phyloP scores from a whole-genome alignment of 2,888 invertebrate species.

The Dolomedes plantarius region DNA sequence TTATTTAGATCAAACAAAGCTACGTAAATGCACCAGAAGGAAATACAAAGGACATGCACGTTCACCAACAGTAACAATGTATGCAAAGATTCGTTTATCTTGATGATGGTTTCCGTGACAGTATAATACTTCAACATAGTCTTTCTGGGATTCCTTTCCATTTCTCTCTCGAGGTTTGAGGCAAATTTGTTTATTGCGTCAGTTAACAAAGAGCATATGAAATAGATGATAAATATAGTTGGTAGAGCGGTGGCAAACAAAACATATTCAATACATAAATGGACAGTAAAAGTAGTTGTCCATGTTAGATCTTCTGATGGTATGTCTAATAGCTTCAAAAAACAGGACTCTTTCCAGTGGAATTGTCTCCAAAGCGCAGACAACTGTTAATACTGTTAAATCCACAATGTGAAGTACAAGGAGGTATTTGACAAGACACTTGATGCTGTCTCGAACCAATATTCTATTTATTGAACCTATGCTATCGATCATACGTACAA shows the following conservation, averaged over 20 bases:
- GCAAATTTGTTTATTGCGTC: background rate
- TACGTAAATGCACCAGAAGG: background rate
- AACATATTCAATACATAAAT: background rate
- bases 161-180: background rate
- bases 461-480: no score
- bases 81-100: background rate
- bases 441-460: no score
- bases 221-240: background rate
- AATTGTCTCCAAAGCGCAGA: background rate
- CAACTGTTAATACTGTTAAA: background rate
- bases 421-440: no score
- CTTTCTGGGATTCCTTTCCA: background rate
- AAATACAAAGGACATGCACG: background rate
- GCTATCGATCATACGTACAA: no score
- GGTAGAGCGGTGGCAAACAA: background rate
- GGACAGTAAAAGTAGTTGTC: background rate
- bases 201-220: background rate
- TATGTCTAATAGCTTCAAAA: background rate
- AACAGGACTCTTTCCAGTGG: background rate
- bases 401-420: background rate
- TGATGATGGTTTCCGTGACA: background rate
- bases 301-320: background rate
- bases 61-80: background rate
- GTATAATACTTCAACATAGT: background rate
- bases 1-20: background rate